Base-by-base conservation (phyloP, 1,140 invertebrate species). In the Colletes latitarsis region DNA sequence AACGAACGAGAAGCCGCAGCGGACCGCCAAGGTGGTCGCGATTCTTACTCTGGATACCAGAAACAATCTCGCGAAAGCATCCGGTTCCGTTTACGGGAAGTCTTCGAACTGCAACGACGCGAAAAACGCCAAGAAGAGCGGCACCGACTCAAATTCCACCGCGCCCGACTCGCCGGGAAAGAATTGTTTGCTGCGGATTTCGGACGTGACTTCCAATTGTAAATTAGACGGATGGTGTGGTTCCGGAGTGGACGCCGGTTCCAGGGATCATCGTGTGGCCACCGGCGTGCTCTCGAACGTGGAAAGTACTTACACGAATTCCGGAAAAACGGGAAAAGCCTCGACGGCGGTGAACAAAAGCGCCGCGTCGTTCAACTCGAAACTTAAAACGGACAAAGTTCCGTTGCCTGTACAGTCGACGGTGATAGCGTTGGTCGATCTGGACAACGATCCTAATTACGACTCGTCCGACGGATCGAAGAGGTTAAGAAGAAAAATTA, bases 1-100 rank as follows among this genome's bases (percentile, higher is more conserved):
- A 6, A 3, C 75, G 3, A 66, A 76, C 12, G 92, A 93, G 12
- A 92, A 88, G 67, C 93, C 92, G 0, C 93, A 93, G 39, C 86
- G 92, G 46, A 93, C 92, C 0, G 93, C 92, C 0, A 93, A 93
- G 58, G 92, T 93, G 8, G 91, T 93, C 4, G 92, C 93, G 1
- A 93, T 92, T 60, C 79, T 93, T 0, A 92, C 84, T 15, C 58
- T 93, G 0, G 93, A 93, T 46, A 90, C 91, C 3, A 81, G 83
- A 10, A 85, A 58, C 39, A 81, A 68, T 63, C 76, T 82, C 70
- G 46, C n/a, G 30, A 80, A 78, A 58, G 57, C 73, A 1, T 81
- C 73, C 12, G 39, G 74, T 49, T 81, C 79, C 1, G 62, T 68
- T n/a, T 43, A 80, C 0, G 6, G 43, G 5, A 85, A 77, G 19